Evolutionary conservation across 92 coral and sea anemone genomes (phyloP), one percentile per base, ranked within the genome.

Genomic region (Porites evermanni): DNA sequence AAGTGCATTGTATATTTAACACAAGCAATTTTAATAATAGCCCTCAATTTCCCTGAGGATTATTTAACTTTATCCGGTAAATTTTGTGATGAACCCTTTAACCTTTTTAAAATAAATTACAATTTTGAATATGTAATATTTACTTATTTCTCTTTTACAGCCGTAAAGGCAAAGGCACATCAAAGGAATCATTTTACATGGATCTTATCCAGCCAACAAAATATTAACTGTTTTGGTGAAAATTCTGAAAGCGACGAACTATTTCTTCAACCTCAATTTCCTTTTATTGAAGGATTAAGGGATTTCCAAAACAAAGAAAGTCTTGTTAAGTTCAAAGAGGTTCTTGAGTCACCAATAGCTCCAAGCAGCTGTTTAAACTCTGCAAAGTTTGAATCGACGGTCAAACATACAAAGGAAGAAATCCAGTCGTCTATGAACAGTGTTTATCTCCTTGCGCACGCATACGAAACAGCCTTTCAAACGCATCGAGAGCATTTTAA

Each of bases 381-480:
- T 14, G 52, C 29, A 17, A 52, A 19, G 64, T 53, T 24, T 61
- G 66, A 69, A 18, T 21, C 72, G 20, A 68, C 50, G 50, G 14
- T 44, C 5, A 53, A 52, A 61, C 69, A 38, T 50, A 66, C 82
- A 11, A 75, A 85, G 20, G 84, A 74, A 20, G 85, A 92, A 59
- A 52, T 90, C 8, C 98, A 94, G 67, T 94, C 91, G 8, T 85
- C 91, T 13, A 53, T 93, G 56, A 94, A 94, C 32, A 87, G 95
- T 12, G 93, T 93, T 61, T 54, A 64, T 44, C 18, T 88, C 72
- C 67, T 94, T 19, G 91, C 93, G 7, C 91, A 80, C 53, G 94
- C 92, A 26, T 72, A 93, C 38, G 73, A 84, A 51, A 83, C 70
- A 11, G 64, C 80, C 13, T 56, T 85, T 12, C 90, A 88, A 44